Percentiles rank a stretch among this genome's conserved stretches.
phyloP scores from a whole-genome alignment of 2,888 invertebrate genomes.

The Chloromyia formosa region DNA sequence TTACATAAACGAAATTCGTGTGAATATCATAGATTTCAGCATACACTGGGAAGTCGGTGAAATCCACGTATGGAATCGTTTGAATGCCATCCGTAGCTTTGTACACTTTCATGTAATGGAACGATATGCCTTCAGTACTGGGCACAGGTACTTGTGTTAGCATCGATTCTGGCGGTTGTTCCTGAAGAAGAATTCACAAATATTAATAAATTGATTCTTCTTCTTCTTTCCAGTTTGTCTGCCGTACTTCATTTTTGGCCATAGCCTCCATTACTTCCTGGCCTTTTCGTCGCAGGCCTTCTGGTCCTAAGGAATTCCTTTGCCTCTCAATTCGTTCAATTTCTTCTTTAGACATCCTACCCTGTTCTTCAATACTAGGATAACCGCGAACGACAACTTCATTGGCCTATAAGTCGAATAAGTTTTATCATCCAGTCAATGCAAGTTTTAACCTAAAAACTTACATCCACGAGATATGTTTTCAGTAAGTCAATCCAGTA shows the following conservation, averaged over 20 bases:
- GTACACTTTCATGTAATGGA: slow-evolving; percentile 68
- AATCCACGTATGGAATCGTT: slow-evolving; percentile 67
- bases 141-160: slow-evolving; percentile 81
- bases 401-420: slow-evolving; percentile 22
- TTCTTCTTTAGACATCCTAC: slow-evolving; percentile 77
- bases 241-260: slow-evolving; percentile 75
- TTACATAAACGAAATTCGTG: slow-evolving; percentile 85
- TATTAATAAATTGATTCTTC: too few relatives aligned
- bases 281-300: slow-evolving; percentile 74
- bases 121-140: slow-evolving; percentile 75
- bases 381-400: slow-evolving; percentile 60
- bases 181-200: slow-evolving; percentile 61
- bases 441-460: too few relatives aligned
- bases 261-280: slow-evolving; percentile 74
- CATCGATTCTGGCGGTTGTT: slow-evolving; percentile 75
- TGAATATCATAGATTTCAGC: slow-evolving; percentile 82
- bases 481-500: slow-evolving; percentile 80
- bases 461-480: slow-evolving; percentile 64
- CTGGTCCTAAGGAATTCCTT: slow-evolving; percentile 70
- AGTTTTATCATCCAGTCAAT: background rate
- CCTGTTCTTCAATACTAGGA: slow-evolving; percentile 73
- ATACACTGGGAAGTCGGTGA: slow-evolving; percentile 74
- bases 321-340: slow-evolving; percentile 75
- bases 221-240: background rate
- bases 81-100: slow-evolving; percentile 59